These are phyloP conservation scores for Ascaphus truei DNA, from an alignment of 2,113 vertebrate species.

Conservation along the genomic window DNA sequence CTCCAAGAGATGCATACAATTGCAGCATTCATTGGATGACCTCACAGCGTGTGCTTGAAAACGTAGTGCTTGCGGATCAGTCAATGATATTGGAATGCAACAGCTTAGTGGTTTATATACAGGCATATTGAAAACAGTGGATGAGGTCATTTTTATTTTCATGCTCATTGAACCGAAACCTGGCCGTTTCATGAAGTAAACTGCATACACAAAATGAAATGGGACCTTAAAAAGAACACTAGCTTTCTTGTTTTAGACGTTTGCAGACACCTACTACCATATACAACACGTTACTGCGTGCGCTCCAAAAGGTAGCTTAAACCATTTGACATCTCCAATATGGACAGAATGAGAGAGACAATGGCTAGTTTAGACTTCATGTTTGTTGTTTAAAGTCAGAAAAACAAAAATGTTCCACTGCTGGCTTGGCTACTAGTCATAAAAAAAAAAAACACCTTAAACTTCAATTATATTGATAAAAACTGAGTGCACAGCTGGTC, in stretches of 20 bases:
- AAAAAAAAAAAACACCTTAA: constrained; percentile 16
- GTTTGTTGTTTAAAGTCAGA: background rate
- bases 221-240: background rate
- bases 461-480: constrained; percentile 27
- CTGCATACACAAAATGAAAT: too few relatives aligned
- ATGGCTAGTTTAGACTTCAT: background rate
- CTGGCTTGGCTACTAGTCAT: constrained; percentile 10
- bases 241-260: too few relatives aligned
- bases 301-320: too few relatives aligned
- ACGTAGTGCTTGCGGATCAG: too few relatives aligned
- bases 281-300: too few relatives aligned
- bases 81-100: too few relatives aligned
- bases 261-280: too few relatives aligned
- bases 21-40: too few relatives aligned
- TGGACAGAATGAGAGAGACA: background rate
- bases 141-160: background rate
- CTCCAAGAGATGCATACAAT: too few relatives aligned
- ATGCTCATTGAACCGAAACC: background rate
- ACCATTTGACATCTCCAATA: background rate
- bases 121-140: background rate
- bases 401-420: constrained; percentile 2
- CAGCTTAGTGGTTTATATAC: too few relatives aligned
- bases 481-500: constrained; percentile 27
- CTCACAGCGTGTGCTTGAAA: too few relatives aligned
- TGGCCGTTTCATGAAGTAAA: too few relatives aligned